These are phyloP conservation scores for Lichenostomus cassidix DNA, from an alignment of 2,113 vertebrate genomes.

Conservation along the genomic window DNA sequence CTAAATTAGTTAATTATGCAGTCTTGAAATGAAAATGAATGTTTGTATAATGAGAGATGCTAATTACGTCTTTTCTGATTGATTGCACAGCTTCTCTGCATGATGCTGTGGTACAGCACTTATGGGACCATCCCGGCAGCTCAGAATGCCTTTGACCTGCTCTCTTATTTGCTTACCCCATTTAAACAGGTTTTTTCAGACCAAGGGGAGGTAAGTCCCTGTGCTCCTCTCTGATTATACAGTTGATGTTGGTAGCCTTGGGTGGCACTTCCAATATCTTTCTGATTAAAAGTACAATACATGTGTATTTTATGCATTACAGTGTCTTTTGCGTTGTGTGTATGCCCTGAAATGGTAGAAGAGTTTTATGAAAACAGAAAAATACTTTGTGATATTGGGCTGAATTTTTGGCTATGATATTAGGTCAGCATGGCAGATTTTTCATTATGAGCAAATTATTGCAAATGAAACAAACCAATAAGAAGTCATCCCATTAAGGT, in stretches of 20 bases:
- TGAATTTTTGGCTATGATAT: neutral
- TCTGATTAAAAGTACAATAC: neutral
- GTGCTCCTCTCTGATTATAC: neutral
- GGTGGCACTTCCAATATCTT: neutral
- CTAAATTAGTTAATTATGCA: constrained; percentile 56
- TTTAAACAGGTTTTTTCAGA: constrained; percentile 61
- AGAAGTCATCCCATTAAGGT: neutral
- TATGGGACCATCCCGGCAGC: constrained; percentile 71
- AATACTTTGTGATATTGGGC: neutral
- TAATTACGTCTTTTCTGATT: constrained; percentile 56
- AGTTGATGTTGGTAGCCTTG: neutral
- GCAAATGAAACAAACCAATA: neutral
- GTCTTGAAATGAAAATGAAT: constrained; percentile 54
- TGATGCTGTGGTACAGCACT: constrained; percentile 79
- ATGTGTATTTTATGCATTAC: neutral
- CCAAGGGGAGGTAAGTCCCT: constrained; percentile 52
- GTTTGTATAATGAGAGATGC: constrained; percentile 34
- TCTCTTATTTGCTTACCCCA: constrained; percentile 70
- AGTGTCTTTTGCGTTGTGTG: neutral
- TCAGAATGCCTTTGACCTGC: constrained; percentile 76
- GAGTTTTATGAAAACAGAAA: neutral
- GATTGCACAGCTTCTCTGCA: constrained; percentile 78
- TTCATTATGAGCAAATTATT: neutral
- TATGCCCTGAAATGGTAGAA: neutral
- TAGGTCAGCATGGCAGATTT: neutral